Evolutionary conservation across 2,797 vertebrate species (phyloP).

Genomic region (Ficedula albicollis): DNA sequence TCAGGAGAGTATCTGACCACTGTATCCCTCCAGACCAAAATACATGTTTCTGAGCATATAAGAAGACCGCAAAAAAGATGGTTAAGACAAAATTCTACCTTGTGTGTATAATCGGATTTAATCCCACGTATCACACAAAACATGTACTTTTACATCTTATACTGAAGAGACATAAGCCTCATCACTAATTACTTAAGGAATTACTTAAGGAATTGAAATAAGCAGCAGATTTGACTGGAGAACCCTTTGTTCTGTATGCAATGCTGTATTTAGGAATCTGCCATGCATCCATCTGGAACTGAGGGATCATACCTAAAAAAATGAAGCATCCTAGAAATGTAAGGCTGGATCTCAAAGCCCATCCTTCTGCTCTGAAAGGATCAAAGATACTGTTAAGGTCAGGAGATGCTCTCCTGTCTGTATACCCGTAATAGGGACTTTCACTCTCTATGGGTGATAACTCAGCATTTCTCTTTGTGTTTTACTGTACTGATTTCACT

Average conservation of each 20-base stretch:
- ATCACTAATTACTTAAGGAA: neutral
- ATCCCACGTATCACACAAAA: neutral
- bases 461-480: neutral
- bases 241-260: neutral
- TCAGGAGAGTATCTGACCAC: neutral
- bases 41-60: neutral
- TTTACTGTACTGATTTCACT: neutral
- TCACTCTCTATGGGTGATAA: accelerated
- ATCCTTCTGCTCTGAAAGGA: neutral
- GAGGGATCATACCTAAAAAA: neutral
- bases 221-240: neutral
- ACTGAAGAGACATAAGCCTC: neutral
- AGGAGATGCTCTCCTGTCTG: accelerated
- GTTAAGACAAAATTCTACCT: neutral
- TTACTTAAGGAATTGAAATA: neutral
- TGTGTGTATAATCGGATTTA: neutral
- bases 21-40: neutral
- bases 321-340: neutral
- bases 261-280: neutral
- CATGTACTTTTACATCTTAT: neutral
- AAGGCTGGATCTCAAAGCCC: neutral
- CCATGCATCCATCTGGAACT: neutral
- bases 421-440: neutral
- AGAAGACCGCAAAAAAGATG: neutral
- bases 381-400: neutral